A percentile compares a stretch with the other conserved stretches of the same genome.
These are phyloP conservation scores for Argynnis bischoffii DNA, from an alignment of 2,888 invertebrate genomes.

Conservation along the genomic window DNA sequence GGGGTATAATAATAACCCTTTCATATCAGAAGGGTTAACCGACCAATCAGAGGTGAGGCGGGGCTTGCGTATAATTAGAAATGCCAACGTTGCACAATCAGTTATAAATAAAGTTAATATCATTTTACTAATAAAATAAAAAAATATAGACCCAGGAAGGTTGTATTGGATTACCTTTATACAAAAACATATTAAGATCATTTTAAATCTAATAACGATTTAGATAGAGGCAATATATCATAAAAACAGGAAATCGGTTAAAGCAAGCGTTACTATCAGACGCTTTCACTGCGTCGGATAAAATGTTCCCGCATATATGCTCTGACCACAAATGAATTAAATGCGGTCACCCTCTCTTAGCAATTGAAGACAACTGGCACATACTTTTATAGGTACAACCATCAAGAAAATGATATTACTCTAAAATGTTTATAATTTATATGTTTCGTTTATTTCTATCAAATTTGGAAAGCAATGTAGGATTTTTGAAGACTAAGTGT, in stretches of 20 bases:
- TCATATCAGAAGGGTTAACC: slow-evolving; percentile 68
- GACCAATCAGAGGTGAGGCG: slow-evolving; percentile 74
- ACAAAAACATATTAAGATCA: too few relatives aligned
- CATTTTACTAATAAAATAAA: too few relatives aligned
- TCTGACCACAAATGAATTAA: slow-evolving; percentile 71
- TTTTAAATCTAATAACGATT: too few relatives aligned
- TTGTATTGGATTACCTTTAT: too few relatives aligned
- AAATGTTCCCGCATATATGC: slow-evolving; percentile 75
- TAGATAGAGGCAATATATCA: slow-evolving; percentile 6
- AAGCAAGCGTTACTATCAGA: slow-evolving; percentile 19
- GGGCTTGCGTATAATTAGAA: slow-evolving; percentile 54
- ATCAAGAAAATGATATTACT: slow-evolving; percentile 31
- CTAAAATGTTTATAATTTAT: slow-evolving; percentile 7
- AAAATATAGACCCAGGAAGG: too few relatives aligned
- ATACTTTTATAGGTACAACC: slow-evolving; percentile 56
- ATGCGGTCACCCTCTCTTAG: slow-evolving; percentile 68
- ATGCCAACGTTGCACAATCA: slow-evolving; percentile 27
- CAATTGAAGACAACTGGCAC: slow-evolving; percentile 76
- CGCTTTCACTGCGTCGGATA: slow-evolving; percentile 40
- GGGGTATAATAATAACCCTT: slow-evolving; percentile 79
- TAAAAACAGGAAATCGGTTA: slow-evolving; percentile 35
- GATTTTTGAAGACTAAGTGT: too few relatives aligned
- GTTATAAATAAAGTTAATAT: too few relatives aligned
- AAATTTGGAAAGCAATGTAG: too few relatives aligned
- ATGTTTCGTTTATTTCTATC: background rate